Base-by-base conservation (phyloP, 1,140 invertebrate genomes). In the Steinernema khuongi region DNA sequence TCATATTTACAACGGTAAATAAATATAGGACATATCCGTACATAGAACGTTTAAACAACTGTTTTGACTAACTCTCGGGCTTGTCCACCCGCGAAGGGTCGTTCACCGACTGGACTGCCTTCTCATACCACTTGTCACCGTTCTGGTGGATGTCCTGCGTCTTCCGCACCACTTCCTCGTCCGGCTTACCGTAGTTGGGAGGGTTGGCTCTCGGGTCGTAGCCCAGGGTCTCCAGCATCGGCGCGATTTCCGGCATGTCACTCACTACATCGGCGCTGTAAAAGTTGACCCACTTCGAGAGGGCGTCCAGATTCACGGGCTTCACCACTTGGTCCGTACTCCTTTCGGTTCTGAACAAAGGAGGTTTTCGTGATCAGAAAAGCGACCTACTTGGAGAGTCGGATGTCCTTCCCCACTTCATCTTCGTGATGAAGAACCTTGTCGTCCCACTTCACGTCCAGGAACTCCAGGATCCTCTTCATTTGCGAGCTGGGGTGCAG, bases 251-350 rank as follows among this genome's bases (percentile, higher is more conserved):
- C 72, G 71, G 79, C 83, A 84, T 85, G 31, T 85, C 77, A 1
- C n/a, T 71, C 7, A 94, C 89, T 29, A 96, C 94, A 86, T 97
- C 94, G 4, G 90, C 89, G 28, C 94, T 94, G 83, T 97, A 91
- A 78, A 91, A 89, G 36, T 92, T 94, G 36, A 96, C 94, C 96
- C 96, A 99, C 88, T 96, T 97, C 76, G 91, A 91, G 67, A 99
- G 87, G 7, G 96, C 96, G 87, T 98, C 94, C 74, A 94, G 87
- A 88, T 98, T 98, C 17, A 99, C 91, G 2, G 96, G 94, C 86
- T 97, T 97, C 84, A 97, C 94, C 69, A 99, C 95, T 89, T 99
- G 96, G 88, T 99, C 96, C 75, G 94, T 96, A 18, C 95, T 97
- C 72, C 94, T 90, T 87, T 99, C 96, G 79, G 95, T 92, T 87